Percentiles rank a stretch among this genome's conserved stretches.
phyloP scores from a whole-genome alignment of 2,888 invertebrate species.

The Cephus spinipes region DNA sequence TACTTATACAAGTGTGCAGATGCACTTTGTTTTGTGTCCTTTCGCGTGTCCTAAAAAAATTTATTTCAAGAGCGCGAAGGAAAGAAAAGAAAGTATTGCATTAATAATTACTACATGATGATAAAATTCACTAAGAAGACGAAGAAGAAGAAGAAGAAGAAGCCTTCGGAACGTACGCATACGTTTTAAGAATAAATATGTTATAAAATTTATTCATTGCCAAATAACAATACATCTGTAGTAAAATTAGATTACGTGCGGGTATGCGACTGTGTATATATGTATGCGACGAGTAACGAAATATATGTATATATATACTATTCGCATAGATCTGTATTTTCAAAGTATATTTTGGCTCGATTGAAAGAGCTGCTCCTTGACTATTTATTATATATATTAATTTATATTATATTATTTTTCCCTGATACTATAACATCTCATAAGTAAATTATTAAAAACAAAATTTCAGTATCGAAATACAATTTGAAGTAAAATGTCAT shows the following conservation, averaged over 20 bases:
- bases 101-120: neutral
- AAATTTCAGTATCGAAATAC: neutral
- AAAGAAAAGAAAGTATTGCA: neutral
- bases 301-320: conserved; percentile 32
- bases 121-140: neutral
- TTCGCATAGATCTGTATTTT: conserved; percentile 26
- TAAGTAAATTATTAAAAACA: neutral
- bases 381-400: neutral
- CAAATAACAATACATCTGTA: conserved; percentile 40
- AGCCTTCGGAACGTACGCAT: neutral
- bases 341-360: conserved; percentile 15
- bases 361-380: neutral
- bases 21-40: neutral
- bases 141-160: neutral
- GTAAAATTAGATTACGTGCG: neutral
- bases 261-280: neutral
- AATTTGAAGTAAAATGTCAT: neutral
- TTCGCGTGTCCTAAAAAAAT: neutral
- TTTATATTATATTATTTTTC: neutral
- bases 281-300: conserved; percentile 16
- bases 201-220: conserved; percentile 55
- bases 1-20: neutral
- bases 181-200: conserved; percentile 38
- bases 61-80: neutral
- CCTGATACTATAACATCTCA: neutral